phyloP scores from a whole-genome alignment of 2,797 vertebrate species.

The Eulemur coronatus region DNA sequence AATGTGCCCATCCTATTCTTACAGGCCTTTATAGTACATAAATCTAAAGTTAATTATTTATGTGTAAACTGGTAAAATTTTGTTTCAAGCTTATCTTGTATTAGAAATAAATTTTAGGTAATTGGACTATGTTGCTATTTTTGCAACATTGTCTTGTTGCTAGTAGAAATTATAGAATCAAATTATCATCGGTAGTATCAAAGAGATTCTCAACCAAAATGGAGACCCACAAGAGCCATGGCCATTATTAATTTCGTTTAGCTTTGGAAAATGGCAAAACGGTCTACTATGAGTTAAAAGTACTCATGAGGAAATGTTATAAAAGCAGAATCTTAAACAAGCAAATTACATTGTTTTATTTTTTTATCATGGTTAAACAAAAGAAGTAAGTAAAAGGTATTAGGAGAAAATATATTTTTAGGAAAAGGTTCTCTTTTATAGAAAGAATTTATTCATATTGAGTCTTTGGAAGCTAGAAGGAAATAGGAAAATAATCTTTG shows the following conservation, averaged over 20 bases:
- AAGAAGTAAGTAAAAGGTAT: neutral
- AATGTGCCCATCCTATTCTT: neutral
- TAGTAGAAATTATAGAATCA: neutral
- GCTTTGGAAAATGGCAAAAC: neutral
- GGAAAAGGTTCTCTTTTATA: neutral
- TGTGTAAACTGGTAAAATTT: neutral
- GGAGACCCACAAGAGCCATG: neutral
- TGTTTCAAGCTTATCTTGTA: neutral
- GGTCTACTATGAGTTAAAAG: neutral
- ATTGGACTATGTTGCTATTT: neutral
- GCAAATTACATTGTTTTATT: neutral
- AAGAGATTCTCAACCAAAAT: neutral
- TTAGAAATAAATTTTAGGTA: neutral
- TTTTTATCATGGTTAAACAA: neutral
- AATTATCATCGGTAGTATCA: neutral
- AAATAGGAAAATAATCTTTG: slow-evolving; percentile 1
- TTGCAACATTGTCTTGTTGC: neutral
- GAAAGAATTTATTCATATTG: neutral
- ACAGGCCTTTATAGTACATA: neutral
- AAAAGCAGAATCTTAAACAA: neutral
- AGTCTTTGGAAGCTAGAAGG: neutral
- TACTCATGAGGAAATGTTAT: neutral
- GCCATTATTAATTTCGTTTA: neutral
- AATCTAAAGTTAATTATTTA: neutral
- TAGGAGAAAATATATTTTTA: neutral